These are phyloP conservation scores for Amphiura filiformis DNA, from an alignment of 35 echinoderm and acorn worm genomes.

Conservation along the genomic window DNA sequence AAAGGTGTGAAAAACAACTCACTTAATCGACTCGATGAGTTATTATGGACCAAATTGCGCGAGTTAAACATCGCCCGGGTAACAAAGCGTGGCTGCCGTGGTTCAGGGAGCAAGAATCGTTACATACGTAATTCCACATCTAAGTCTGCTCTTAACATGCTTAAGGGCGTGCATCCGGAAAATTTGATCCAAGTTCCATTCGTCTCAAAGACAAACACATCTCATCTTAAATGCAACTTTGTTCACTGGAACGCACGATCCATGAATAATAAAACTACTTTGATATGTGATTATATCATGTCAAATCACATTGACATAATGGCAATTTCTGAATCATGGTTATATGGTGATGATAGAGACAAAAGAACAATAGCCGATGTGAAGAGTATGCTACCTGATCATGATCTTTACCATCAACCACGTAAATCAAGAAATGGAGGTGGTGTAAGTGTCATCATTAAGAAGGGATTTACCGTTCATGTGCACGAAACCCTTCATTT, in stretches of 20 bases:
- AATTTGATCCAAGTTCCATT: neutral
- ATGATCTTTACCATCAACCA: neutral
- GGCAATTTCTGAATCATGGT: neutral
- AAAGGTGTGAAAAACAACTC: neutral
- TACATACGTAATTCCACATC: neutral
- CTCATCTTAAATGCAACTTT: conserved; percentile 10
- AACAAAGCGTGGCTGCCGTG: neutral
- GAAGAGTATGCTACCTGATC: neutral
- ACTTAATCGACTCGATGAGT: conserved; percentile 7
- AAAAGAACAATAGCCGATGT: neutral
- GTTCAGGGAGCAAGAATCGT: neutral
- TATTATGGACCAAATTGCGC: neutral
- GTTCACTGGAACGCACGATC: neutral
- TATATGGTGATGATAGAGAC: neutral
- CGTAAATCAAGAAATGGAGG: neutral
- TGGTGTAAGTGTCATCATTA: neutral
- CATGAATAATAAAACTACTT: neutral
- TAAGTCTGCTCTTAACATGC: no score
- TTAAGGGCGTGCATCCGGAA: neutral
- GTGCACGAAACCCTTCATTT: neutral
- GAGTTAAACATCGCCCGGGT: neutral
- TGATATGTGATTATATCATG: neutral
- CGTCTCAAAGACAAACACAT: neutral
- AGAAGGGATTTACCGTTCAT: neutral
- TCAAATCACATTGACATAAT: neutral